These are phyloP conservation scores for Pilophorus perplexus DNA, from an alignment of 2,888 invertebrate genomes.

Conservation along the genomic window DNA sequence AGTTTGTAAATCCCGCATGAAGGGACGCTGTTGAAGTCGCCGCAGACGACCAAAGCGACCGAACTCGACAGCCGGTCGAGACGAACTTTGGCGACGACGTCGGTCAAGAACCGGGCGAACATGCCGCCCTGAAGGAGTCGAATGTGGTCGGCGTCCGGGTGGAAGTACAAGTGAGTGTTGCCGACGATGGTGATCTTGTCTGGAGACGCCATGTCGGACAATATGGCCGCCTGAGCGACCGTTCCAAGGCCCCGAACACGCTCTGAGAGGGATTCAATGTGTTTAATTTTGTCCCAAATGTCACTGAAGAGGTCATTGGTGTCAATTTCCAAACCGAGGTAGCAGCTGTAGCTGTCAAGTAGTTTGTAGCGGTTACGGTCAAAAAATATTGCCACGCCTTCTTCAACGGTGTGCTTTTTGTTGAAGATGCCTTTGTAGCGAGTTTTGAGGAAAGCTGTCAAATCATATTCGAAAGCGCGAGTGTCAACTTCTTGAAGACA, in stretches of 20 bases:
- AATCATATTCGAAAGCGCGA: slow-evolving; percentile 68
- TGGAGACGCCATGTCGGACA: background rate
- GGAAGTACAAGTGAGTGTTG: slow-evolving; percentile 92
- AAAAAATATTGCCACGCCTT: slow-evolving; percentile 80
- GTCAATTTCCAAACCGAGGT: slow-evolving; percentile 15
- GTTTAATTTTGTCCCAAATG: slow-evolving; percentile 62
- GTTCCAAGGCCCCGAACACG: slow-evolving; percentile 53
- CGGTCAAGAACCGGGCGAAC: slow-evolving; percentile 54
- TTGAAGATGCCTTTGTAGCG: slow-evolving; percentile 62
- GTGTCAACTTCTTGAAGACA: slow-evolving; percentile 92
- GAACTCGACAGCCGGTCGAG: background rate
- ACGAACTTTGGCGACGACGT: background rate
- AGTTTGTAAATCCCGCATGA: slow-evolving; percentile 77
- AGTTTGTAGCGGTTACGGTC: slow-evolving; percentile 48
- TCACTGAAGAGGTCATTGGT: slow-evolving; percentile 54
- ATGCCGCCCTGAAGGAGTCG: slow-evolving; percentile 80
- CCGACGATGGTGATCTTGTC: slow-evolving; percentile 65
- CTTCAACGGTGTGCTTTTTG: slow-evolving; percentile 69
- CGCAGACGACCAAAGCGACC: slow-evolving; percentile 75
- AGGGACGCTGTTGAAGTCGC: slow-evolving; percentile 90
- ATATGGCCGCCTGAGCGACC: slow-evolving; percentile 59
- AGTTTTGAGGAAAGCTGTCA: slow-evolving; percentile 61
- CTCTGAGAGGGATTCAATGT: slow-evolving; percentile 57
- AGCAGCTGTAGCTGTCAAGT: slow-evolving; percentile 1
- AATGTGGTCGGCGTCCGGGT: slow-evolving; percentile 86